Evolutionary conservation across 2,888 invertebrate genomes (phyloP).

Genomic region (Perizoma flavofasciatum): DNA sequence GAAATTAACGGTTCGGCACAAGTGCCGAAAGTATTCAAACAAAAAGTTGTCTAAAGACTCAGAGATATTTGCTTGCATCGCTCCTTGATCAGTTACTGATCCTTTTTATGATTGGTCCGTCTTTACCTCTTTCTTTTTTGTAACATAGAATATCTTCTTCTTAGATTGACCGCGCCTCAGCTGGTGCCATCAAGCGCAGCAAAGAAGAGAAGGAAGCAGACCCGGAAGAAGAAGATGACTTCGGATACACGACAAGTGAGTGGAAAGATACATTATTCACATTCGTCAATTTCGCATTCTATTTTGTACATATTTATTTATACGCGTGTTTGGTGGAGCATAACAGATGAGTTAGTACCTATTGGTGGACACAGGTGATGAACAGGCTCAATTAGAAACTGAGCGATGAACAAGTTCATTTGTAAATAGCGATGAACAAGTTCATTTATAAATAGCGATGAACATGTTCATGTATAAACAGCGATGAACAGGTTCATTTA

Average conservation of each 20-base stretch:
- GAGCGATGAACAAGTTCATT: not conserved
- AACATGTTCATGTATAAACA: not conserved
- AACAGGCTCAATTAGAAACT: constrained; percentile 1
- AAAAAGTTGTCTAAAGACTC: too few relatives aligned
- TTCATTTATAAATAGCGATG: not conserved
- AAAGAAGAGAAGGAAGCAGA: constrained; percentile 92
- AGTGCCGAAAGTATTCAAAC: too few relatives aligned
- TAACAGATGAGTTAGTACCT: constrained; percentile 35
- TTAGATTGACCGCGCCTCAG: constrained; percentile 94
- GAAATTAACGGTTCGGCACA: too few relatives aligned
- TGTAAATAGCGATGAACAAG: not conserved
- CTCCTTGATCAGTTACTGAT: too few relatives aligned
- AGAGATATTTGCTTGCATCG: too few relatives aligned
- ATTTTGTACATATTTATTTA: constrained; percentile 71
- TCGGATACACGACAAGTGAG: constrained; percentile 97
- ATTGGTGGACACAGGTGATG: not conserved
- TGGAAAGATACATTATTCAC: constrained; percentile 83
- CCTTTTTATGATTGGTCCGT: too few relatives aligned
- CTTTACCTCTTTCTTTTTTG: too few relatives aligned
- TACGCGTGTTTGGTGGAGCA: constrained; percentile 72
- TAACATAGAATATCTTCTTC: too few relatives aligned
- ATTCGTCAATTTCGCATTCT: constrained; percentile 68
- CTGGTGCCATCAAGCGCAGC: constrained; percentile 91
- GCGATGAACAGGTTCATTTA: not conserved
- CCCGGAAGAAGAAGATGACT: constrained; percentile 94